Evolutionary conservation across 2,113 vertebrate species (phyloP).

Genomic region (Saimiri boliviensis): DNA sequence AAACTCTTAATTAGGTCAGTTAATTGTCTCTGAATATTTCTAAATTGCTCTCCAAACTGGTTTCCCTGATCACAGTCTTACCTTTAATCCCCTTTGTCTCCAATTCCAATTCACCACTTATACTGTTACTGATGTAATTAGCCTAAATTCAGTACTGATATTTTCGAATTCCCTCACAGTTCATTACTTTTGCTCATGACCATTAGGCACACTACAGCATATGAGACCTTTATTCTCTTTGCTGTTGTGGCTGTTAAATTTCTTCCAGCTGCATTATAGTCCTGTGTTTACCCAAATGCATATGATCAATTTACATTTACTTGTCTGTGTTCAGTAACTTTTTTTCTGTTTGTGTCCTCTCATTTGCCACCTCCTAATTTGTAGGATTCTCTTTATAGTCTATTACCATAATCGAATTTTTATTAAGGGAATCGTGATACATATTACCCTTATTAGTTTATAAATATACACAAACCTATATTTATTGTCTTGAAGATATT

Average conservation of each 20-base stretch:
- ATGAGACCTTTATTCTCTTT: not conserved
- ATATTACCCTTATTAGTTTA: not conserved
- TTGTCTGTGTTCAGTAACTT: not conserved
- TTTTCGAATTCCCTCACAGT: not conserved
- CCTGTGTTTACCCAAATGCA: not conserved
- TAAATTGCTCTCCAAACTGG: not conserved
- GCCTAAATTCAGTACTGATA: not conserved
- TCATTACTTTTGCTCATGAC: not conserved
- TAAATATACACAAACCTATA: not conserved
- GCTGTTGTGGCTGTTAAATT: not conserved
- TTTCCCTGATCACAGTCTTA: not conserved
- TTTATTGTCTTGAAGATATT: not conserved
- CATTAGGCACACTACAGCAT: not conserved
- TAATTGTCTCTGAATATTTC: not conserved
- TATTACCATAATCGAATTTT: not conserved
- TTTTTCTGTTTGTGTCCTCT: not conserved
- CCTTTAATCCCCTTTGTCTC: not conserved
- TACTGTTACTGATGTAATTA: not conserved
- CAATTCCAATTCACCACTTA: not conserved
- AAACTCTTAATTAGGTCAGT: not conserved
- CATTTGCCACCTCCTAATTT: not conserved
- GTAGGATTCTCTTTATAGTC: not conserved
- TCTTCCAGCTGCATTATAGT: not conserved
- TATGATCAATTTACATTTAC: not conserved
- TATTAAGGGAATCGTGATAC: not conserved